phyloP scores from a whole-genome alignment of 2,888 invertebrate genomes.

The Thecophora atra region DNA sequence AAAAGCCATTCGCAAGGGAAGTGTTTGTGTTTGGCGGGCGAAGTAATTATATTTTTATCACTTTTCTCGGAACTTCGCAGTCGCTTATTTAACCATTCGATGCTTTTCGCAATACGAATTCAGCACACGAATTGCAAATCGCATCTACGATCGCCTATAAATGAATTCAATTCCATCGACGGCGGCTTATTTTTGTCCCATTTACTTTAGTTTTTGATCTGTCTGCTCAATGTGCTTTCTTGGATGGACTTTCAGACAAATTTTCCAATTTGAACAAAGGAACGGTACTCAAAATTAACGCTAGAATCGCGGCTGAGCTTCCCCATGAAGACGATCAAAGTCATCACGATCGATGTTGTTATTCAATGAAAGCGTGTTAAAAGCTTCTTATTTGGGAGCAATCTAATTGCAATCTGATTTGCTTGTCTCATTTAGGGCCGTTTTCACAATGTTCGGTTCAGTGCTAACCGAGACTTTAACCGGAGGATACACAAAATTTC shows the following conservation, averaged over 20 bases:
- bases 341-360: not conserved
- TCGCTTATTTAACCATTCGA: not conserved
- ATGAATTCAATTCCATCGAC: not conserved
- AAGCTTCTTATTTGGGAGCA: no score
- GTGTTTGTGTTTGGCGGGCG: not conserved
- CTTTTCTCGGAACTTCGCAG: slow-evolving; percentile 24
- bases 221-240: not conserved
- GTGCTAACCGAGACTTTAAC: no score
- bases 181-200: not conserved
- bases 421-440: no score
- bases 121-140: not conserved
- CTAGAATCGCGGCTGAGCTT: no score
- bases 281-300: no score
- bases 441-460: no score
- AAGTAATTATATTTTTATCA: slow-evolving; percentile 33
- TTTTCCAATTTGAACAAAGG: no score
- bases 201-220: not conserved
- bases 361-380: no score
- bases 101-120: not conserved
- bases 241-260: no score
- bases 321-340: not conserved
- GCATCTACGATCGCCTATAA: not conserved
- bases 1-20: not conserved
- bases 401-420: no score
- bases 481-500: no score